phyloP scores from a whole-genome alignment of 2,113 vertebrate species.

The Podocnemis expansa region DNA sequence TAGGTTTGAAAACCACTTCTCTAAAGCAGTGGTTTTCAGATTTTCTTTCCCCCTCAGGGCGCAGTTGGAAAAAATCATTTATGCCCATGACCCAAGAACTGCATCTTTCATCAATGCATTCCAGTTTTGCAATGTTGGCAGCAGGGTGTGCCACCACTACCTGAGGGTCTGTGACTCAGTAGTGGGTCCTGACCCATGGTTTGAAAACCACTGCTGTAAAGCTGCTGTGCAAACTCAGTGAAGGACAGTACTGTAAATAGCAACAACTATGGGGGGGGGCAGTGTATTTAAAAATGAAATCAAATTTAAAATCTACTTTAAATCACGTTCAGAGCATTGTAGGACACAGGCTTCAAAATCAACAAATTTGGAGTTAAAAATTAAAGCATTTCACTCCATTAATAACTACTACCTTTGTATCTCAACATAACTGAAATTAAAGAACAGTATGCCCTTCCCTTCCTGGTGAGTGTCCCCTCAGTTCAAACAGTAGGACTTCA shows the following conservation, averaged over 20 bases:
- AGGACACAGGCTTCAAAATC: not conserved
- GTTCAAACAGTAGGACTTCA: not conserved
- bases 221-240: not conserved
- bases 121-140: no score
- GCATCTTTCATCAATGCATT: no score
- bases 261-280: not conserved
- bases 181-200: not conserved
- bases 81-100: no score
- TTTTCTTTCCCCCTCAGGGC: no score
- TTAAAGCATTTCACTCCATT: not conserved
- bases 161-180: no score
- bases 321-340: not conserved
- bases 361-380: not conserved
- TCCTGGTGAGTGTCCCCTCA: not conserved
- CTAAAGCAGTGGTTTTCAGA: no score
- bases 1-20: no score
- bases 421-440: not conserved
- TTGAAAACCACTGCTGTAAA: not conserved
- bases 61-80: no score
- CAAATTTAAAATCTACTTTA: rapidly evolving
- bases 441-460: not conserved
- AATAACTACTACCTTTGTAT: not conserved
- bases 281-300: not conserved
- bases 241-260: not conserved
- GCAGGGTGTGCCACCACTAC: no score